A percentile compares a stretch with the other conserved stretches of the same genome.
These are phyloP conservation scores for Poecilia picta DNA, from an alignment of 2,797 vertebrate genomes.

Conservation along the genomic window DNA sequence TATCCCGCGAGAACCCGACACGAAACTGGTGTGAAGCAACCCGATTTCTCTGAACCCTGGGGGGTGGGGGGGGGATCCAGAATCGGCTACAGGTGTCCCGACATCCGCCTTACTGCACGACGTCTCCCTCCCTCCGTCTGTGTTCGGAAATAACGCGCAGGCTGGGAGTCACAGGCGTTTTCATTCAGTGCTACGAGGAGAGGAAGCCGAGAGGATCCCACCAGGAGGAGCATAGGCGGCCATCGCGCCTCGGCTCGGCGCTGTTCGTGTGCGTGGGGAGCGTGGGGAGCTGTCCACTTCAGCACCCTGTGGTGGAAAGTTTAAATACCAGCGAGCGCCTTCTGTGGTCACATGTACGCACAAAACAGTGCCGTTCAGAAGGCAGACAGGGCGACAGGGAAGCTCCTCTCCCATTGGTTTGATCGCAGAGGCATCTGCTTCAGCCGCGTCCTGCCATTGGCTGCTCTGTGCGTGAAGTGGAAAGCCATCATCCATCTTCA, in stretches of 20 bases:
- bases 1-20: constrained; percentile 28
- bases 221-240: background rate
- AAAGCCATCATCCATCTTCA: constrained; percentile 41
- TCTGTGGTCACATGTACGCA: constrained; percentile 65
- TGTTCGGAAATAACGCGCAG: constrained; percentile 15
- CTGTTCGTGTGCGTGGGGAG: constrained; percentile 35
- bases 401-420: constrained; percentile 57
- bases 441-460: constrained; percentile 49
- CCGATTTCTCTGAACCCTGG: background rate
- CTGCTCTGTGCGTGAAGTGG: constrained; percentile 12
- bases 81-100: constrained; percentile 70
- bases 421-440: constrained; percentile 10
- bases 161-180: constrained; percentile 2
- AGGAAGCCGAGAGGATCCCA: background rate
- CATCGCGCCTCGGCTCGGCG: constrained; percentile 12
- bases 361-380: constrained; percentile 45
- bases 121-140: background rate
- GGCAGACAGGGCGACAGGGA: constrained; percentile 28
- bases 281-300: constrained; percentile 59
- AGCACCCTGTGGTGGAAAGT: constrained; percentile 50
- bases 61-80: constrained; percentile 16
- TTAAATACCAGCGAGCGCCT: constrained; percentile 71
- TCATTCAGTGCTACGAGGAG: background rate
- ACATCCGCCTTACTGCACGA: constrained; percentile 20
- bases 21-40: constrained; percentile 29